A percentile compares a stretch with the other conserved stretches of the same genome.
phyloP scores from a whole-genome alignment of 2,113 vertebrate genomes.

The Siphamia tubifer region DNA sequence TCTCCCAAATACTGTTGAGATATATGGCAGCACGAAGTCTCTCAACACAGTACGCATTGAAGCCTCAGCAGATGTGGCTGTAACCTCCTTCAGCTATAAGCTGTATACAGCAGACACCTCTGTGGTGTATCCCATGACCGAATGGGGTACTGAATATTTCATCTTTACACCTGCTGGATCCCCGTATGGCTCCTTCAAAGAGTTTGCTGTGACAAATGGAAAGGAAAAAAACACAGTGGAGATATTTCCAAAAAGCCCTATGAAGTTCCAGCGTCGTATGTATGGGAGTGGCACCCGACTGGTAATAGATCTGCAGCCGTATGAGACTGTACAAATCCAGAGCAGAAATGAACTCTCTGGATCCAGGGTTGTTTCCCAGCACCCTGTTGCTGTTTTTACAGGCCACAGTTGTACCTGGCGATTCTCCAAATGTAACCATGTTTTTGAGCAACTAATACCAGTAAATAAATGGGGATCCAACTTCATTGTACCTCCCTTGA shows the following conservation, averaged over 20 bases:
- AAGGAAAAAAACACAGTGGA: conserved; percentile 55
- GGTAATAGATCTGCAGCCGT: conserved; percentile 51
- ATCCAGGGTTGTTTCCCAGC: conserved; percentile 67
- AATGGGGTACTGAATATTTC: conserved; percentile 78
- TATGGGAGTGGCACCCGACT: conserved; percentile 45
- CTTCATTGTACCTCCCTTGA: conserved; percentile 73
- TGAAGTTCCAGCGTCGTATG: conserved; percentile 50
- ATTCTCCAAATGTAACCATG: conserved; percentile 78
- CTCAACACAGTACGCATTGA: conserved; percentile 60
- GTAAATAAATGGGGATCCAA: conserved; percentile 62
- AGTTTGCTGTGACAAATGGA: conserved; percentile 80
- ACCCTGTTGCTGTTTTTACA: conserved; percentile 68
- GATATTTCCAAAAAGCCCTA: conserved; percentile 41
- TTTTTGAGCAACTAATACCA: conserved; percentile 81
- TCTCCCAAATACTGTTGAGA: conserved; percentile 68
- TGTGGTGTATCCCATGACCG: conserved; percentile 66
- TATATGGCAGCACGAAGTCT: conserved; percentile 36
- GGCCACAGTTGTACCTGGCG: conserved; percentile 80
- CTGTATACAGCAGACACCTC: conserved; percentile 62
- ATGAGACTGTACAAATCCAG: conserved; percentile 75
- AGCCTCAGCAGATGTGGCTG: conserved; percentile 68
- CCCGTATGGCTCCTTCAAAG: conserved; percentile 46
- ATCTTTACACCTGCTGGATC: conserved; percentile 70
- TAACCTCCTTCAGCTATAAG: conserved; percentile 77
- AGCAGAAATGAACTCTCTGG: conserved; percentile 65